A percentile compares a stretch with the other conserved stretches of the same genome.
Evolutionary conservation across 2,888 invertebrate genomes (phyloP).

Genomic region (Parnassius orleans): DNA sequence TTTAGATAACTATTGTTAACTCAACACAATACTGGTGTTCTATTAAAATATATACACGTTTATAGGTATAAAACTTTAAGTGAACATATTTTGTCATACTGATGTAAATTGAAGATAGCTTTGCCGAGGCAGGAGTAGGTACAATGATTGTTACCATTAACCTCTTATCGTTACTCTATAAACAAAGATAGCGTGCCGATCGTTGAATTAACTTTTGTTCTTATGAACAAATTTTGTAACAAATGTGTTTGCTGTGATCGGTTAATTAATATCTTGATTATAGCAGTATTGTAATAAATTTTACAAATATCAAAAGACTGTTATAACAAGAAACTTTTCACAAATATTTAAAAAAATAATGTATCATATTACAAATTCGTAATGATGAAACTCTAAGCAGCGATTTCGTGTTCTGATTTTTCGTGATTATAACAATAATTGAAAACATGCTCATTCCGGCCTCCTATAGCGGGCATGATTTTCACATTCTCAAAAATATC

Average conservation of each 20-base stretch:
- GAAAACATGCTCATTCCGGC: no score
- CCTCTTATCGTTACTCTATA: conserved; percentile 15
- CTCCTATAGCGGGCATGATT: no score
- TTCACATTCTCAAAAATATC: no score
- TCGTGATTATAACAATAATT: no score
- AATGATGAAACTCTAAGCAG: no score
- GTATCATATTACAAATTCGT: no score
- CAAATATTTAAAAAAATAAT: no score
- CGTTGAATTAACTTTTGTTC: conserved; percentile 10
- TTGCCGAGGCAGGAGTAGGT: not conserved
- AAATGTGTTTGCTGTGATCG: not conserved
- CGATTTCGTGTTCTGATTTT: no score
- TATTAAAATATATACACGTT: not conserved
- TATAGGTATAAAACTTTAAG: not conserved
- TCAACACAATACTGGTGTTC: not conserved
- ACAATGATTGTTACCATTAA: conserved; percentile 10
- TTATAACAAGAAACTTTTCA: no score
- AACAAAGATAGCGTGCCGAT: conserved; percentile 11
- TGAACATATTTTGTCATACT: conserved; percentile 2
- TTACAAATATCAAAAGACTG: no score
- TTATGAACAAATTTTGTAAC: not conserved
- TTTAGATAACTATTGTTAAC: not conserved
- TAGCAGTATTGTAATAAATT: no score
- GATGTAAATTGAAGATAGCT: not conserved
- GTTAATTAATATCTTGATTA: not conserved